phyloP scores from a whole-genome alignment of 2,888 invertebrate species.

The Busseola fusca region DNA sequence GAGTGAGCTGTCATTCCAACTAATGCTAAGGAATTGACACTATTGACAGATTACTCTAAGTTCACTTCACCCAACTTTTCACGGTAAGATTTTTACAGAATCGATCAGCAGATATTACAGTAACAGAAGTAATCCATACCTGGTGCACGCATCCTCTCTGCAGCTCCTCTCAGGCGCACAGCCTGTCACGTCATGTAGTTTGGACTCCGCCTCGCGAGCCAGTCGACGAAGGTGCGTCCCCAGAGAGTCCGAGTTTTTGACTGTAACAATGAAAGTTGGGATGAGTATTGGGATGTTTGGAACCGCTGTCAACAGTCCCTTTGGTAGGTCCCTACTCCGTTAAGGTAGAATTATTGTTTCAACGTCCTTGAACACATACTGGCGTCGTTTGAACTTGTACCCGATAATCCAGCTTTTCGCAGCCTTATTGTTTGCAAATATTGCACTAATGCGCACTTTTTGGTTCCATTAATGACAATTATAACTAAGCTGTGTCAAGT shows the following conservation, averaged over 20 bases:
- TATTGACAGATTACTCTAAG: too few species aligned
- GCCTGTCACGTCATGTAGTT: constrained; percentile 92
- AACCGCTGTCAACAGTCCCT: background rate
- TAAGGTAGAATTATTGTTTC: background rate
- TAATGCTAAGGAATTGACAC: too few species aligned
- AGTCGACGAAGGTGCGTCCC: constrained; percentile 93
- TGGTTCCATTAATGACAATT: background rate
- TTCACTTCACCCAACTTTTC: too few species aligned
- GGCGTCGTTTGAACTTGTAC: background rate
- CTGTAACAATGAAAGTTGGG: constrained; percentile 80
- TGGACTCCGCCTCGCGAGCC: constrained; percentile 94
- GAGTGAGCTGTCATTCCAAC: too few species aligned
- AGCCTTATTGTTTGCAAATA: background rate
- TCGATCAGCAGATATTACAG: background rate
- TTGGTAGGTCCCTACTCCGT: background rate
- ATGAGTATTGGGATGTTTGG: background rate
- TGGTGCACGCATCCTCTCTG: constrained; percentile 80
- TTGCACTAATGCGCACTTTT: background rate
- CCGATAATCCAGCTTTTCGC: background rate
- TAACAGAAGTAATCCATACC: constrained; percentile 63
- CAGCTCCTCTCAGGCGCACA: constrained; percentile 80
- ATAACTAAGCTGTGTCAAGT: background rate
- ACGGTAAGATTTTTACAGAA: too few species aligned
- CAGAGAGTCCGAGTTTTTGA: constrained; percentile 92
- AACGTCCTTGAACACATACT: background rate